Evolutionary conservation across 1,140 invertebrate genomes (phyloP).

Genomic region (Calliphora vicina): DNA sequence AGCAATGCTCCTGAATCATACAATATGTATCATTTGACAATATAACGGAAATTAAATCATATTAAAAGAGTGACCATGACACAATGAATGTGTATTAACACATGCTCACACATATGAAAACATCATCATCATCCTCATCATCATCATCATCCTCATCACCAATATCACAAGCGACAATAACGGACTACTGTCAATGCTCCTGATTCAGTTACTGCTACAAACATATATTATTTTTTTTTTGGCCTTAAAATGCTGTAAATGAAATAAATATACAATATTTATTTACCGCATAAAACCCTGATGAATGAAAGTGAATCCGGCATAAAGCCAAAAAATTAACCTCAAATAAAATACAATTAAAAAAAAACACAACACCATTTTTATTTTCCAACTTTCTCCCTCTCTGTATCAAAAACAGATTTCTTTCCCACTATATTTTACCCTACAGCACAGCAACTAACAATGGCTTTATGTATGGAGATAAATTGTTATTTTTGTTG

Average conservation of each 20-base stretch:
- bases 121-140: not conserved
- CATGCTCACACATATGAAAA: not conserved
- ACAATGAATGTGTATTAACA: not conserved
- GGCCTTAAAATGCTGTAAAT: not conserved
- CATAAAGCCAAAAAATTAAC: slow-evolving; percentile 6
- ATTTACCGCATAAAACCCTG: slow-evolving; percentile 13
- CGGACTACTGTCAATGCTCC: not conserved
- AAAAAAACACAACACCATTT: not conserved
- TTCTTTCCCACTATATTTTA: too few relatives aligned
- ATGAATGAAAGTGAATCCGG: slow-evolving; percentile 9
- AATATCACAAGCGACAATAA: not conserved
- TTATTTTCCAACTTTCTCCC: not conserved
- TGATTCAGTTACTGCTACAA: not conserved
- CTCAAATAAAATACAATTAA: not conserved
- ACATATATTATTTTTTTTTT: not conserved
- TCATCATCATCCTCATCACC: not conserved
- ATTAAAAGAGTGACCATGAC: slow-evolving; percentile 5
- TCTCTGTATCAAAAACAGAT: too few relatives aligned
- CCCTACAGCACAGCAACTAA: not conserved
- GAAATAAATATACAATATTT: not conserved
- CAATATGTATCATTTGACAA: not conserved
- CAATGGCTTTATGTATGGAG: not conserved
- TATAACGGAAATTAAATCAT: slow-evolving; percentile 17
- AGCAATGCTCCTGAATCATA: not conserved
- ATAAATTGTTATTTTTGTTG: too few relatives aligned